Evolutionary conservation across 2,797 vertebrate genomes (phyloP), one percentile per base, ranked within the genome.

Genomic region (Champsocephalus gunnari): DNA sequence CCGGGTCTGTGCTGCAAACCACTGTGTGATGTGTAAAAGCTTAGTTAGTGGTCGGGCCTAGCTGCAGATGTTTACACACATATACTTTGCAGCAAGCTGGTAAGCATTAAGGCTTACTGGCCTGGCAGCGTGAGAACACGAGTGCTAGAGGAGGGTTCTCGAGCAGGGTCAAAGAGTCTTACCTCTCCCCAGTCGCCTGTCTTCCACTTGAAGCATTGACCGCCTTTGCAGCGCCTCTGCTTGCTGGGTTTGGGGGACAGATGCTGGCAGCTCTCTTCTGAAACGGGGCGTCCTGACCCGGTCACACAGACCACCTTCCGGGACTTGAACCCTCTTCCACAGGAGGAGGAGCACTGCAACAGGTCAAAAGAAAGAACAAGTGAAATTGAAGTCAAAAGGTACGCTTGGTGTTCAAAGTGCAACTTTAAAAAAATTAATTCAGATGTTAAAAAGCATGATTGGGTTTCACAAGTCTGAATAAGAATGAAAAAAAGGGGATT

Each of bases 111-210:
- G 66, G 59, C 19, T 53, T 54, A 24, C 51, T 65, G 47, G 75
- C 80, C 71, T 85, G 81, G 85, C 72, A 81, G 80, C 8, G 66
- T 87, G 86, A 77, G 77, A 83, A 80, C 67, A 60, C 49, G 68
- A n/a, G 44, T 54, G 63, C 17, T n/a, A 9, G 24, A 80, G 53
- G 49, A 66, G 61, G 65, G 60, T 82, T 83, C 85, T 75, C 66
- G 9, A 66, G 59, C 62, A 60, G 16, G 67, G 63, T 82, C 54
- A 87, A 21, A 67, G 66, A 65, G 57, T 73, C 75, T 93, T 96
- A 99, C 98, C 97, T 98, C 96, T 93, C 92, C 96, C 98, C 98
- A 99, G 24, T 92, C 89, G 90, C 96, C 96, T n/a, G 95, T 93
- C 92, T 96, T 98, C 97, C 98, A 99, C 88, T 96, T 97, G 77